Conservation (phyloP, 2,113 vertebrate species). For the Psilopogon haemacephalus region DNA sequence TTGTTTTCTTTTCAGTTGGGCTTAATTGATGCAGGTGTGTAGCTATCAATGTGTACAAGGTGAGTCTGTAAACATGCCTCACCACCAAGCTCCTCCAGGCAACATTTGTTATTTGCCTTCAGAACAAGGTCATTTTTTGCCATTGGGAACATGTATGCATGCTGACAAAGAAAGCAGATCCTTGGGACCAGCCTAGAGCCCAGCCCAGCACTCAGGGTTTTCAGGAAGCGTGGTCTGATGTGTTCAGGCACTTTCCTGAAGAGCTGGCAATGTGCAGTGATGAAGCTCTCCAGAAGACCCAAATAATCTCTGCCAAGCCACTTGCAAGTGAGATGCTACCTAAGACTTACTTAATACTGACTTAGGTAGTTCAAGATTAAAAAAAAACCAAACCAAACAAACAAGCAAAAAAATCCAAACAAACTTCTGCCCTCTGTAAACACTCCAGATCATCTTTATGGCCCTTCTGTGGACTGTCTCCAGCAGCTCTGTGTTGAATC, state of each 20-base stretch:
- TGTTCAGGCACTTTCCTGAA: not conserved
- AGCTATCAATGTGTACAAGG: not conserved
- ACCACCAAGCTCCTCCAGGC: not conserved
- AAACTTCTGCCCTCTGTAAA: fast-evolving
- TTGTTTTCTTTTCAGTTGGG: not conserved
- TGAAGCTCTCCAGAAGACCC: not conserved
- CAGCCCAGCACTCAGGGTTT: not conserved
- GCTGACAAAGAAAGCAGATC: not conserved
- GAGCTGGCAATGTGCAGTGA: not conserved
- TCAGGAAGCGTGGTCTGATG: not conserved
- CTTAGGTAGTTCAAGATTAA: not conserved
- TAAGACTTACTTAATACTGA: not conserved
- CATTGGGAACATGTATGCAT: not conserved
- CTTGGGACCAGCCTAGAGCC: not conserved
- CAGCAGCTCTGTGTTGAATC: not conserved
- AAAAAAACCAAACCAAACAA: not conserved
- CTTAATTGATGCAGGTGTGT: not conserved
- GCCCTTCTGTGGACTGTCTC: too few species aligned
- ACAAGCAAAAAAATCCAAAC: not conserved
- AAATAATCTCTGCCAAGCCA: not conserved
- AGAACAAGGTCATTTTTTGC: not conserved
- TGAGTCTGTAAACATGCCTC: not conserved
- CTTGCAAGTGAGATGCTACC: not conserved
- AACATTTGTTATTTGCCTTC: not conserved
- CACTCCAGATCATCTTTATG: not conserved